Conservation (phyloP, 1,140 invertebrate species). For the Drosophila baimaii region DNA sequence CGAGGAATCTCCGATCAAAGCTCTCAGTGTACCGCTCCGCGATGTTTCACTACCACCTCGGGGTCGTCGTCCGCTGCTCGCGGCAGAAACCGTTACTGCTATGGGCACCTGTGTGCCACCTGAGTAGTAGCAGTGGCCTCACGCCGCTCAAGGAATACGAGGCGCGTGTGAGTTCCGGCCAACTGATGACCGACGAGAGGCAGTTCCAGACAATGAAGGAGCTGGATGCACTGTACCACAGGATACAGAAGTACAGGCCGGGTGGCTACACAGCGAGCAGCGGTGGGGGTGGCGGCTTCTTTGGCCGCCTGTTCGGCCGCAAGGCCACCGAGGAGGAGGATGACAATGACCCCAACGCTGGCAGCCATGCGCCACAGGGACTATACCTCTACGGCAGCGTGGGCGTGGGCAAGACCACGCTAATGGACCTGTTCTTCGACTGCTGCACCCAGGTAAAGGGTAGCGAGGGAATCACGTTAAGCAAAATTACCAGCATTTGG, state of each 20-base stretch:
- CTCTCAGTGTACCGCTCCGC: slow-evolving; percentile 9
- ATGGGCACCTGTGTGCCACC: slow-evolving; percentile 28
- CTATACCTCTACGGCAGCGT: slow-evolving; percentile 94
- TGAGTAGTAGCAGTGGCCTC: slow-evolving; percentile 45
- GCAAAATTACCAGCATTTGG: neutral
- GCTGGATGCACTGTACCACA: slow-evolving; percentile 89
- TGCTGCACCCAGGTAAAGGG: slow-evolving; percentile 87
- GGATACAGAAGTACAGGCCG: slow-evolving; percentile 87
- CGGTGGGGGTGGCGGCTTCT: slow-evolving; percentile 82
- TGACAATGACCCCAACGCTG: slow-evolving; percentile 53
- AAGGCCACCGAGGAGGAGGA: slow-evolving; percentile 45
- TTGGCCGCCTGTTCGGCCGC: slow-evolving; percentile 80
- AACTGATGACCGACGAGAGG: slow-evolving; percentile 88
- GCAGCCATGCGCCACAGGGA: slow-evolving; percentile 87
- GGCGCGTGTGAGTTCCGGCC: slow-evolving; percentile 87
- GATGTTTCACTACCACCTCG: slow-evolving; percentile 49
- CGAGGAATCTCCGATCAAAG: slow-evolving; percentile 26
- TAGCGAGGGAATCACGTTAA: neutral
- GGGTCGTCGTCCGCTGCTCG: slow-evolving; percentile 31
- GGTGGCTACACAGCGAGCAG: slow-evolving; percentile 76
- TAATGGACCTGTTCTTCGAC: slow-evolving; percentile 99
- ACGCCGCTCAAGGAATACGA: slow-evolving; percentile 86
- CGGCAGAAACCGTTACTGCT: slow-evolving; percentile 37
- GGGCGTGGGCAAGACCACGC: slow-evolving; percentile 98
- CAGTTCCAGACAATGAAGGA: slow-evolving; percentile 89